Conservation (phyloP, 1,140 invertebrate species). For the Phocides pigmalion region DNA sequence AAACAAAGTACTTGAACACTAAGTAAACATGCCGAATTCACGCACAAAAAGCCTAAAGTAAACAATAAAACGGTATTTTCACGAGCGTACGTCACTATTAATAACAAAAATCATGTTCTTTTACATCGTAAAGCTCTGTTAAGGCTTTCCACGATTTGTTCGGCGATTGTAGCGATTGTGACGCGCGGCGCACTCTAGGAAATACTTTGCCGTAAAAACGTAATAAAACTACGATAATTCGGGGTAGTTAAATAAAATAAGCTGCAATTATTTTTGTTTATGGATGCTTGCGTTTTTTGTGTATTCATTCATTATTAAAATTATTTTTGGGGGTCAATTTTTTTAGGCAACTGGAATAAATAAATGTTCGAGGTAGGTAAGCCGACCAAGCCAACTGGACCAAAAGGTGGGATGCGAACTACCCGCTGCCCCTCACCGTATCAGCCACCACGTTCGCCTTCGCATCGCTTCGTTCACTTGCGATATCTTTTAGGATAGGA, state of each 20-base stretch:
- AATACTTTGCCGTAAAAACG: conserved; percentile 13
- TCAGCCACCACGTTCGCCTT: too few species aligned
- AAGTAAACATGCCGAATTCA: conserved; percentile 8
- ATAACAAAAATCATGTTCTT: conserved; percentile 26
- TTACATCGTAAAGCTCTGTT: conserved; percentile 14
- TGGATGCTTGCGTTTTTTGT: not conserved
- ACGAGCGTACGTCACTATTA: conserved; percentile 20
- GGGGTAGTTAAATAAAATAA: not conserved
- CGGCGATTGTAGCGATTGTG: not conserved
- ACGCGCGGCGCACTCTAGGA: not conserved
- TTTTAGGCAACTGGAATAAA: too few species aligned
- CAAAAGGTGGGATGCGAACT: too few species aligned
- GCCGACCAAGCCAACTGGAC: too few species aligned
- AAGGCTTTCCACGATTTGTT: conserved; percentile 1
- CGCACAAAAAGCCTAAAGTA: not conserved
- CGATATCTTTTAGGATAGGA: too few species aligned
- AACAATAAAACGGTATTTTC: conserved; percentile 19
- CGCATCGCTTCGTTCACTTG: too few species aligned
- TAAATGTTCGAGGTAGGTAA: too few species aligned
- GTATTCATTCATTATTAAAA: too few species aligned
- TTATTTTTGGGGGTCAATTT: too few species aligned
- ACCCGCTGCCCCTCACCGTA: too few species aligned
- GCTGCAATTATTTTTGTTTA: not conserved
- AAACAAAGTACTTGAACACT: not conserved
- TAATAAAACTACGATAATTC: conserved; percentile 8